These are phyloP conservation scores for Callipepla squamata DNA, from an alignment of 2,113 vertebrate genomes.

Conservation along the genomic window DNA sequence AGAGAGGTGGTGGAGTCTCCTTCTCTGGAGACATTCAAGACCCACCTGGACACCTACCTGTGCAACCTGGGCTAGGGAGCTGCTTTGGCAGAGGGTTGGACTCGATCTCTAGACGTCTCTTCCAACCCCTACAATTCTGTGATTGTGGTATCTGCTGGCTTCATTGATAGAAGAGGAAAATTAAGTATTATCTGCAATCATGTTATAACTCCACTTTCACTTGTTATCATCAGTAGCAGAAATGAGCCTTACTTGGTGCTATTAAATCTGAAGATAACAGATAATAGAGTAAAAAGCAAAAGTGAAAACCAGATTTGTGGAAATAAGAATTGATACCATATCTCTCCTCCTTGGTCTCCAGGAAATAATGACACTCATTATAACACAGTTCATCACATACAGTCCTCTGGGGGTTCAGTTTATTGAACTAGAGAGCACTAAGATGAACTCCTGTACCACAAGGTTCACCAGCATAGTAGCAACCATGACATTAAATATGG, in stretches of 20 bases:
- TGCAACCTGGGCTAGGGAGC: too few species aligned
- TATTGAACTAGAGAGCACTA: not conserved
- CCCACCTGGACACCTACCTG: too few species aligned
- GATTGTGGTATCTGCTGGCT: not conserved
- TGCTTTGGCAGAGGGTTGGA: too few species aligned
- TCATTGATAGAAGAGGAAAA: not conserved
- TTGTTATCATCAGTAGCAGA: not conserved
- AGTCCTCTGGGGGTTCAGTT: not conserved
- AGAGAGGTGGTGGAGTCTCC: too few species aligned
- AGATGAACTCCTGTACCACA: not conserved
- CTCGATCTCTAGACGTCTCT: too few species aligned
- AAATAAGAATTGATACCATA: not conserved
- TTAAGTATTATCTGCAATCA: too few species aligned
- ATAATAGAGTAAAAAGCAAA: not conserved
- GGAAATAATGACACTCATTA: not conserved
- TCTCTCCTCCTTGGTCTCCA: not conserved
- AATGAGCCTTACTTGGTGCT: not conserved
- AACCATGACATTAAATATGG: not conserved
- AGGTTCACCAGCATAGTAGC: not conserved
- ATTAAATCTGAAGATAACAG: not conserved
- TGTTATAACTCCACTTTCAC: not conserved
- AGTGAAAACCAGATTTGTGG: not conserved
- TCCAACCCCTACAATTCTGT: too few species aligned
- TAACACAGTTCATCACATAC: not conserved
- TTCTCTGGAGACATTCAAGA: too few species aligned